Conservation (phyloP, 92 coral and sea anemone genomes). For the Paragorgia papillata region DNA sequence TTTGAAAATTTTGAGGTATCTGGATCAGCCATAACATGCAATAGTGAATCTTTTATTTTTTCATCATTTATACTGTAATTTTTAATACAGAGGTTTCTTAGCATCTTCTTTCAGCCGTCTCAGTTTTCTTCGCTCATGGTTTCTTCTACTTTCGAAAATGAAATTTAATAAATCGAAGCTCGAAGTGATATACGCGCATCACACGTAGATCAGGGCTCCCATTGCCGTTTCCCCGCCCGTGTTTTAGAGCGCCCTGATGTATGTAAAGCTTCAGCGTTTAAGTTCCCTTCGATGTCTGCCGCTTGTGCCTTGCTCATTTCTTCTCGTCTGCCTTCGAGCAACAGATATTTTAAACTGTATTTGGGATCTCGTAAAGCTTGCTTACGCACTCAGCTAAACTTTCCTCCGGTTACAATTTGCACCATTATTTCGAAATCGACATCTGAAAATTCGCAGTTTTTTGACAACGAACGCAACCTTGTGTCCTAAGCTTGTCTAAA, state of each 20-base stretch:
- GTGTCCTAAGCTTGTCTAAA: slow-evolving; percentile 38
- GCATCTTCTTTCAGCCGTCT: no score
- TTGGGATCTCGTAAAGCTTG: slow-evolving; percentile 51
- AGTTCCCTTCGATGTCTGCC: slow-evolving; percentile 49
- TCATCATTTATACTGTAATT: no score
- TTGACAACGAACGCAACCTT: slow-evolving; percentile 18
- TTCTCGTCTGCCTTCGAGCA: slow-evolving; percentile 47
- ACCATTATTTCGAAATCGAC: slow-evolving; percentile 44
- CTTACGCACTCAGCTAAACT: slow-evolving; percentile 43
- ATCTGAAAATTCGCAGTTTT: slow-evolving; percentile 33
- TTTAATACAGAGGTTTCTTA: no score
- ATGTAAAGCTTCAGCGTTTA: not conserved
- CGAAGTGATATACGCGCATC: no score
- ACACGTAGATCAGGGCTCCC: no score
- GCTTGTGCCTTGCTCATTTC: slow-evolving; percentile 58
- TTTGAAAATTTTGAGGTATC: no score
- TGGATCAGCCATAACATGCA: no score
- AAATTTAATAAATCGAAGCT: no score
- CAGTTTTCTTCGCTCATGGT: no score
- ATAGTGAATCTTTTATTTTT: no score
- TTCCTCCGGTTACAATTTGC: slow-evolving; percentile 47
- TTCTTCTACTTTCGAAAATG: no score
- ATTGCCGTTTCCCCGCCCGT: no score
- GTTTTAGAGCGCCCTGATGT: not conserved
- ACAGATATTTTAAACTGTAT: slow-evolving; percentile 13